Conservation (phyloP, 1,140 invertebrate genomes). For the Bombyx mandarina region DNA sequence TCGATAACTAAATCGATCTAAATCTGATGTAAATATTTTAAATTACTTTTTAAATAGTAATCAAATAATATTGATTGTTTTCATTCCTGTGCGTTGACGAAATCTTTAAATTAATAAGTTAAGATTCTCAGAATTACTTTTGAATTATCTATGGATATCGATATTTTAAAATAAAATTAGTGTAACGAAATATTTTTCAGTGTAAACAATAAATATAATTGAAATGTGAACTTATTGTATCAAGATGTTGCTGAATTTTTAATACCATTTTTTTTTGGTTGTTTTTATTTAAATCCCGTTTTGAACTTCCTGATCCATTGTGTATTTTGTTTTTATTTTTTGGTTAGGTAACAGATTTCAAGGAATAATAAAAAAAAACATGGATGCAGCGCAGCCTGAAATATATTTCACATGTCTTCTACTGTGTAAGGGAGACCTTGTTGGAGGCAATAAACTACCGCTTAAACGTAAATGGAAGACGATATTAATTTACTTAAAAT, state of each 20-base stretch:
- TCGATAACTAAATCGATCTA: slow-evolving; percentile 26
- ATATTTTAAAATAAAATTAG: slow-evolving; percentile 3
- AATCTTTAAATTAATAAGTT: slow-evolving; percentile 6
- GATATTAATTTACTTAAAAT: no score
- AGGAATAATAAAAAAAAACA: no score
- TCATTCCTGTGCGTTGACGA: slow-evolving; percentile 17
- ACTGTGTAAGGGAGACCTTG: no score
- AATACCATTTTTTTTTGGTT: slow-evolving; percentile 1
- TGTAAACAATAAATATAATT: slow-evolving; percentile 21
- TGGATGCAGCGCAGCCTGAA: no score
- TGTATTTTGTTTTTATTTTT: no score
- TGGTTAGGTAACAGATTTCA: no score
- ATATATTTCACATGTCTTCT: no score
- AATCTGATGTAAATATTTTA: slow-evolving; percentile 37
- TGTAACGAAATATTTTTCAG: slow-evolving; percentile 18
- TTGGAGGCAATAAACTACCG: no score
- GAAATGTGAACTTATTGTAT: slow-evolving; percentile 11
- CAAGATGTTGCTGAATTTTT: slow-evolving; percentile 1
- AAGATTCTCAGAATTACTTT: not conserved
- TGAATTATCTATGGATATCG: no score
- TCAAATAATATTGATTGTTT: slow-evolving; percentile 12
- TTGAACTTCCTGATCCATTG: no score
- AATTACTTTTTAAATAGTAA: slow-evolving; percentile 23
- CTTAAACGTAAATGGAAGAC: no score
- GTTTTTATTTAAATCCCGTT: not conserved